A percentile compares a stretch with the other conserved stretches of the same genome.
Evolutionary conservation across 35 echinoderm and acorn worm species (phyloP).

Genomic region (Heliocidaris erythrogramma): DNA sequence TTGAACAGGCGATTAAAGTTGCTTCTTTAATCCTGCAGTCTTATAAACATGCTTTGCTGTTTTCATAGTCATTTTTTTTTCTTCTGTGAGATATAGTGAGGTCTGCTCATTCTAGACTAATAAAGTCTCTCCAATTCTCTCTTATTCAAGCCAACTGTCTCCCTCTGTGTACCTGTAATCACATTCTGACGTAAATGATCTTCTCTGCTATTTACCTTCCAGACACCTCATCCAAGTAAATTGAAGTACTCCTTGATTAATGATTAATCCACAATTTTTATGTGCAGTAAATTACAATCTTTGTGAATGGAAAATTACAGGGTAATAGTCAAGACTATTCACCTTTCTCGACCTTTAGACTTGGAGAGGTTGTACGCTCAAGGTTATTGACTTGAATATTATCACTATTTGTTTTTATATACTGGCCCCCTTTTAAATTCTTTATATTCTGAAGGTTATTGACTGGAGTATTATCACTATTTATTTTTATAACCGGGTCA

Average conservation of each 20-base stretch:
- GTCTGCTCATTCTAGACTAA: neutral
- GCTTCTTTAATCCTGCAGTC: neutral
- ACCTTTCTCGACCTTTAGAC: neutral
- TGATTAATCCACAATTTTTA: neutral
- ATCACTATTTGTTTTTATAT: neutral
- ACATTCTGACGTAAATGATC: neutral
- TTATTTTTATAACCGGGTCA: neutral
- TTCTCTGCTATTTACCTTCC: neutral
- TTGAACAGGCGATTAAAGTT: neutral
- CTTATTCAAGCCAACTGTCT: neutral
- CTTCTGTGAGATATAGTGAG: neutral
- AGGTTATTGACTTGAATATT: neutral
- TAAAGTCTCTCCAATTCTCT: neutral
- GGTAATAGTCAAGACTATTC: neutral
- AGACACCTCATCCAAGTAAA: neutral
- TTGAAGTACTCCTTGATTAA: neutral
- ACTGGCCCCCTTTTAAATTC: neutral
- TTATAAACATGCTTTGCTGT: neutral
- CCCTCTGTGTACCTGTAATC: neutral
- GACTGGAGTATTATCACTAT: neutral
- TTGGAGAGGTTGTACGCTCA: neutral
- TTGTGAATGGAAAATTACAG: neutral
- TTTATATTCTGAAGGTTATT: neutral
- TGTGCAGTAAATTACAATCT: neutral
- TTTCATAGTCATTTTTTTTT: neutral